phyloP scores from a whole-genome alignment of 2,888 invertebrate genomes.

The Crepidodera aurea region DNA sequence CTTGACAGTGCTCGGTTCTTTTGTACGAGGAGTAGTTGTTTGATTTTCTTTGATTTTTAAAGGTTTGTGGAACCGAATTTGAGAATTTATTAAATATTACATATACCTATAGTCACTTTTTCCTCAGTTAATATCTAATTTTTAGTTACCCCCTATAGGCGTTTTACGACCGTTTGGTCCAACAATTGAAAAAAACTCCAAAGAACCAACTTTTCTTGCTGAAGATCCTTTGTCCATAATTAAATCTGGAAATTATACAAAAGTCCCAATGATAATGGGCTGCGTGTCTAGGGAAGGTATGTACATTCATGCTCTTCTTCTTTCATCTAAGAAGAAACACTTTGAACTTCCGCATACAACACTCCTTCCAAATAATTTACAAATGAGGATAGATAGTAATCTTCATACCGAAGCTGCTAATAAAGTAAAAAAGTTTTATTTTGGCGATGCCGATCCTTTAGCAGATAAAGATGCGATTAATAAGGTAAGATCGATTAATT shows the following conservation, averaged over 20 bases:
- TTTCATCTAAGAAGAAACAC: slow-evolving; percentile 16
- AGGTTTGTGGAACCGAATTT: no score
- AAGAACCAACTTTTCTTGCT: slow-evolving; percentile 50
- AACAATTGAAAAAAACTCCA: slow-evolving; percentile 46
- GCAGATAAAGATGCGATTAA: slow-evolving; percentile 50
- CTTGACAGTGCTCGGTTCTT: no score
- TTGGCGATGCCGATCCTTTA: slow-evolving; percentile 43
- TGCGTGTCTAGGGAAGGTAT: slow-evolving; percentile 55
- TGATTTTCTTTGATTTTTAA: no score
- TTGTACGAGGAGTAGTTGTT: no score
- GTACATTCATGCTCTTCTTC: slow-evolving; percentile 37
- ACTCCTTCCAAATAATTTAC: slow-evolving; percentile 45
- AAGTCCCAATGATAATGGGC: slow-evolving; percentile 57
- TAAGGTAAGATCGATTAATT: slow-evolving; percentile 39
- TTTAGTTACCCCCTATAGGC: slow-evolving; percentile 33
- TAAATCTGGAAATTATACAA: slow-evolving; percentile 51
- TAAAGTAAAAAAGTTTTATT: slow-evolving; percentile 52
- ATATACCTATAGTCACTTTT: no score
- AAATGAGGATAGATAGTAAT: slow-evolving; percentile 45
- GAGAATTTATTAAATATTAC: no score
- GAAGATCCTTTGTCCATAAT: slow-evolving; percentile 51
- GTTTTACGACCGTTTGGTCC: slow-evolving; percentile 41
- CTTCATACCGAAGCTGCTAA: slow-evolving; percentile 38
- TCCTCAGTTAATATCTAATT: no score
- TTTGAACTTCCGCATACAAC: slow-evolving; percentile 44